phyloP scores from a whole-genome alignment of 2,113 vertebrate species.

The Erythrocebus patas region DNA sequence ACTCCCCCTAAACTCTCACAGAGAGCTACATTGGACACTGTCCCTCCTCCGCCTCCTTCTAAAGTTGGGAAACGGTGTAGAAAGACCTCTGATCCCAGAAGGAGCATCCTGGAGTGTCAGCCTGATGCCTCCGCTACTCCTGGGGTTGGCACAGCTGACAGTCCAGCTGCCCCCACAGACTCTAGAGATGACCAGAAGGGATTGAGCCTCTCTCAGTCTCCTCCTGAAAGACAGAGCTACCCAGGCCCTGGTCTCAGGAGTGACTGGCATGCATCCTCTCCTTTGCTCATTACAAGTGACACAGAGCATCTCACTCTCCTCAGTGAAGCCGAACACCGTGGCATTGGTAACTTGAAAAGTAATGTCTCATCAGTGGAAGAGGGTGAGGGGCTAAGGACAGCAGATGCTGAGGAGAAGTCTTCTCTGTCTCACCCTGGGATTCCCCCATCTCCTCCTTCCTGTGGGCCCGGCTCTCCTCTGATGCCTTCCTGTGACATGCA shows the following conservation, averaged over 20 bases:
- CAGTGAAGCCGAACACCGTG: constrained; percentile 61
- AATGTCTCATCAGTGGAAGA: constrained; percentile 64
- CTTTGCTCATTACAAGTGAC: constrained; percentile 7
- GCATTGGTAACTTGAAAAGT: constrained; percentile 73
- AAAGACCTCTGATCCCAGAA: neutral
- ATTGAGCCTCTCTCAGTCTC: neutral
- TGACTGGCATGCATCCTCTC: constrained; percentile 70
- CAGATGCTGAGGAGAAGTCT: constrained; percentile 68
- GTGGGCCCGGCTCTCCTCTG: constrained; percentile 22
- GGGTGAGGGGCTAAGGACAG: constrained; percentile 67
- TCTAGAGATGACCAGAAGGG: neutral
- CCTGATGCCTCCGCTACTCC: neutral
- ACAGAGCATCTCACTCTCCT: neutral
- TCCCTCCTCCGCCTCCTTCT: neutral
- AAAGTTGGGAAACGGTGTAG: neutral
- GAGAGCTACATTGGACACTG: neutral
- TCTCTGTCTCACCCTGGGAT: constrained; percentile 37
- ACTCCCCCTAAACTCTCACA: neutral
- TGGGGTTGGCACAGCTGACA: neutral
- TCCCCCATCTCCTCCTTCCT: neutral
- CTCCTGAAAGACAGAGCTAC: neutral
- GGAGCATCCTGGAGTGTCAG: constrained; percentile 31
- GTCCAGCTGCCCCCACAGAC: neutral
- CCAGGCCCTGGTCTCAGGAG: constrained; percentile 49
- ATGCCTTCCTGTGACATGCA: constrained; percentile 80